A percentile compares a stretch with the other conserved stretches of the same genome.
Evolutionary conservation across 2,888 invertebrate species (phyloP).

Genomic region (Schizaphis graminum): DNA sequence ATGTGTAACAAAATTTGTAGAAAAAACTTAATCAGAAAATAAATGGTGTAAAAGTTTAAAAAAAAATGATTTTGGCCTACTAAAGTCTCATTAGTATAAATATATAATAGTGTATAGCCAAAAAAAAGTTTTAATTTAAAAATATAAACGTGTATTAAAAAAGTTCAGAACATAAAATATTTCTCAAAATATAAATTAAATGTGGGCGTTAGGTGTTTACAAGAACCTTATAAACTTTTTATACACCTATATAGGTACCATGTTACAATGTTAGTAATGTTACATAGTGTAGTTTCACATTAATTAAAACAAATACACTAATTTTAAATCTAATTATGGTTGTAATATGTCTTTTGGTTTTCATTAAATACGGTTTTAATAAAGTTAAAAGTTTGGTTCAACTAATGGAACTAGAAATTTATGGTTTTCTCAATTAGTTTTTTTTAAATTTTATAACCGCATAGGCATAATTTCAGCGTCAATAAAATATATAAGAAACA

Average conservation of each 20-base stretch:
- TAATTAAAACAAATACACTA: constrained; percentile 38
- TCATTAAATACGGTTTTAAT: constrained; percentile 47
- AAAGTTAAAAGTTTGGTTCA: neutral
- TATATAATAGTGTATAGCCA: neutral
- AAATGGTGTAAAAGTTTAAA: neutral
- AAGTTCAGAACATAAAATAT: neutral
- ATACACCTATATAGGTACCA: neutral
- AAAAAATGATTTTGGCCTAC: neutral
- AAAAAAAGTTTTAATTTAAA: constrained; percentile 34
- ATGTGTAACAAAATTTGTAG: neutral
- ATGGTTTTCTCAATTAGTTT: constrained; percentile 25
- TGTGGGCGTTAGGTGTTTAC: neutral
- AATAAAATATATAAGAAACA: neutral
- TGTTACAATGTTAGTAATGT: neutral
- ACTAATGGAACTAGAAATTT: constrained; percentile 18
- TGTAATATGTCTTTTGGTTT: constrained; percentile 29
- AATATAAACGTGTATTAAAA: constrained; percentile 17
- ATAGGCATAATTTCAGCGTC: neutral
- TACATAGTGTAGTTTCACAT: neutral
- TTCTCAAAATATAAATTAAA: constrained; percentile 29
- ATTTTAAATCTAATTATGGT: constrained; percentile 45
- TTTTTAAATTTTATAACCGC: neutral
- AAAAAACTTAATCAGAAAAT: neutral
- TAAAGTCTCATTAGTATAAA: neutral
- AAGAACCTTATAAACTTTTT: constrained; percentile 19